Evolutionary conservation across 2,113 vertebrate species (phyloP), one percentile per base, ranked within the genome.

Genomic region (Pongo pygmaeus): DNA sequence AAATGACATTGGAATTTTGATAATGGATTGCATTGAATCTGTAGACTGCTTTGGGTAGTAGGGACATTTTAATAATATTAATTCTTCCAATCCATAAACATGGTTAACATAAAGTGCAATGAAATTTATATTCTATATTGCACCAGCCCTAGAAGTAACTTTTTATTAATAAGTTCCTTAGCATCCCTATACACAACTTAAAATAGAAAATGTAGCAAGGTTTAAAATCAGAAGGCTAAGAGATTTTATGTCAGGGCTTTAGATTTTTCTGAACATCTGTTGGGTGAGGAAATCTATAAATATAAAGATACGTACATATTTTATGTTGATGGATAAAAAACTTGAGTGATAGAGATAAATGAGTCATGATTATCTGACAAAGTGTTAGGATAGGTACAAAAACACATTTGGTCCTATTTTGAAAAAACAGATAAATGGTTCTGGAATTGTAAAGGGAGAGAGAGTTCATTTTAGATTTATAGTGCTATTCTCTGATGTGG

Each of bases 391-490:
- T 35, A 88, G 78, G 67, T 74, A 52, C 50, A 57, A 88, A 69
- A 78, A 59, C 84, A 72, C 7, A 8, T 69, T 89, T 83, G 46
- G 30, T 67, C 27, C 55, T 43, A 14, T 48, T 95, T 83, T 92
- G n/a, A 74, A 25, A 64, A 85, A 93, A 30, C 17, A 52, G 30
- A 52, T 52, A 78, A 95, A 27, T 81, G 52, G 30, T 86, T 20
- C 75, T 95, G n/a, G 50, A 92, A 84, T 96, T 93, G 22, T 91
- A 91, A 96, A 25, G 18, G 61, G 30, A 92, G 80, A 85, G n/a
- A 94, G 4, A 69, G 32, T 93, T 96, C 11, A 88, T 8, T 92
- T 95, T 83, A 89, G 59, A 89, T 79, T 89, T 90, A 77, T 83
- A 30, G 22, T 13, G 83, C 43, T 78, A 13, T 93, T 74, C 74